Percentiles rank a stretch among this genome's conserved stretches.
Conservation (phyloP, 2,888 invertebrate genomes). For the Drosophila fungiperda region DNA sequence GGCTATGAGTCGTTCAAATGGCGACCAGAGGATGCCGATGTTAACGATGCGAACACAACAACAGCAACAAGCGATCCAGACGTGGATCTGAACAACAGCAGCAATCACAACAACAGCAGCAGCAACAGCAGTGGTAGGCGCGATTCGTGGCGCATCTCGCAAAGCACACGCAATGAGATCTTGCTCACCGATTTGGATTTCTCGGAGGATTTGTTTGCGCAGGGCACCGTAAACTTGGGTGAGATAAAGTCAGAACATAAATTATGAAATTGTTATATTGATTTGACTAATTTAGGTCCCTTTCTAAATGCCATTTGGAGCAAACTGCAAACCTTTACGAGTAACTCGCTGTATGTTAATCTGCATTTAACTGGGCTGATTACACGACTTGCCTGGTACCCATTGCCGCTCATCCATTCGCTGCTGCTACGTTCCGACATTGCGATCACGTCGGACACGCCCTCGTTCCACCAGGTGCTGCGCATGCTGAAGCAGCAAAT, state of each 20-base stretch:
- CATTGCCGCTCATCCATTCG: constrained; percentile 94
- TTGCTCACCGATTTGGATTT: constrained; percentile 84
- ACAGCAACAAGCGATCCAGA: constrained; percentile 70
- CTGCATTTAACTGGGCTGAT: constrained; percentile 94
- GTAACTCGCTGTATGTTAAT: constrained; percentile 93
- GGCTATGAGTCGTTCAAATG: constrained; percentile 91
- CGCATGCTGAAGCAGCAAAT: constrained; percentile 93
- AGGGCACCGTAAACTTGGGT: constrained; percentile 85
- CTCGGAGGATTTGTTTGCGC: constrained; percentile 85
- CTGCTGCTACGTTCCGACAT: constrained; percentile 94
- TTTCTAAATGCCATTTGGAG: constrained; percentile 92
- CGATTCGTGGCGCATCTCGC: constrained; percentile 83
- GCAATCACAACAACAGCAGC: constrained; percentile 38
- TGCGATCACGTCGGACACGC: constrained; percentile 95
- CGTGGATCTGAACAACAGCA: constrained; percentile 60
- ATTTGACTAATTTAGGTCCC: constrained; percentile 87
- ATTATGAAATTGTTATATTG: neutral
- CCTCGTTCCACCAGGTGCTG: constrained; percentile 95
- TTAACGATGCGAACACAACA: constrained; percentile 53
- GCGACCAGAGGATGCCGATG: constrained; percentile 85
- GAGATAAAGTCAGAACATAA: constrained; percentile 4
- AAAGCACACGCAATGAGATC: constrained; percentile 79
- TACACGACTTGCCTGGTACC: constrained; percentile 93
- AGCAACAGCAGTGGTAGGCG: constrained; percentile 47
- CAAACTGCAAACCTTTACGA: constrained; percentile 93